A percentile compares a stretch with the other conserved stretches of the same genome.
Evolutionary conservation across 2,797 vertebrate genomes (phyloP).

Genomic region (Enteromius treurensis): DNA sequence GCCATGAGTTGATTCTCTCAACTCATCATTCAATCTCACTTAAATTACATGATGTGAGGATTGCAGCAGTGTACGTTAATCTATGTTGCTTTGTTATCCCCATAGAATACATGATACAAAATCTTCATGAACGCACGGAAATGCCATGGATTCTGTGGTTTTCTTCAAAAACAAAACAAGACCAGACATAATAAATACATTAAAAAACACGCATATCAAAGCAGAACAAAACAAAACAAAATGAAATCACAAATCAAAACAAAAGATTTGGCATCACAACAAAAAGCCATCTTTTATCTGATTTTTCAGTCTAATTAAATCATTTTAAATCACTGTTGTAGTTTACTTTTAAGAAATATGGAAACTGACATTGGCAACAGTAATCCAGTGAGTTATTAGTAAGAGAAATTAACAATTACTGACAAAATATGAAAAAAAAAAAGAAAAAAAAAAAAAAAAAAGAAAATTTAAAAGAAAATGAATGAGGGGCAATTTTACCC

Average conservation of each 20-base stretch:
- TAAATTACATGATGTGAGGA: slow-evolving; percentile 34
- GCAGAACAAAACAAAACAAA: not conserved
- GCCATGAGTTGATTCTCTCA: slow-evolving; percentile 34
- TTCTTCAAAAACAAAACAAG: not conserved
- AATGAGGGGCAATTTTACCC: not conserved
- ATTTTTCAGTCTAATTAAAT: not conserved
- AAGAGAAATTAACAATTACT: not conserved
- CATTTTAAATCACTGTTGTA: not conserved
- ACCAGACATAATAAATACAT: not conserved
- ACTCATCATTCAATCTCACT: slow-evolving; percentile 41
- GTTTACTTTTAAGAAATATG: not conserved
- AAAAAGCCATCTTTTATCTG: not conserved
- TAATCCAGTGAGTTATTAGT: not conserved
- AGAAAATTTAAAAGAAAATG: not conserved
- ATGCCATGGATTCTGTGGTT: not conserved
- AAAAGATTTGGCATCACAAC: not conserved
- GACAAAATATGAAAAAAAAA: not conserved
- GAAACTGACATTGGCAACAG: not conserved
- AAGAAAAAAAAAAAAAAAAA: no score
- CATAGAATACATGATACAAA: not conserved
- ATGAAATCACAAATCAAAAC: not conserved
- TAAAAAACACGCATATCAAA: not conserved
- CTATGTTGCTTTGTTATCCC: not conserved
- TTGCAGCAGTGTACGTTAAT: slow-evolving; percentile 16
- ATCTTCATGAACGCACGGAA: not conserved